These are phyloP conservation scores for Haliclystus octoradiatus DNA, from an alignment of 30 jellyfish, hydroid and myxozoan genomes.

Conservation along the genomic window DNA sequence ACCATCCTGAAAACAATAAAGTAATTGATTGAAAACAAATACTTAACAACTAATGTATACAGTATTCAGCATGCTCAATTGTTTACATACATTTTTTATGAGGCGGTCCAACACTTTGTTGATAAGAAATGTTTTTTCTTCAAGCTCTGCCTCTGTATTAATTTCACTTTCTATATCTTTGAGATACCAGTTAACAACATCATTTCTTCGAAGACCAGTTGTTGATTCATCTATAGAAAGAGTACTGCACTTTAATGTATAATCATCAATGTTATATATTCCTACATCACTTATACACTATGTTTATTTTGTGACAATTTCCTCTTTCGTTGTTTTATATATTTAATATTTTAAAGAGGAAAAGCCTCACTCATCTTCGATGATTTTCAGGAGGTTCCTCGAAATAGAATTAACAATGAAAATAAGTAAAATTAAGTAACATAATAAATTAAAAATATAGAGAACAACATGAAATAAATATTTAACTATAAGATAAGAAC, in stretches of 20 bases:
- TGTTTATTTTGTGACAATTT: too few relatives aligned
- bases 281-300: too few relatives aligned
- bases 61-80: neutral
- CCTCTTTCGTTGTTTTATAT: neutral
- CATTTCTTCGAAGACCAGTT: constrained; percentile 53
- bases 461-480: too few relatives aligned
- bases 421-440: too few relatives aligned
- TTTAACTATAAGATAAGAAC: too few relatives aligned
- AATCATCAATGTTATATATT: too few relatives aligned
- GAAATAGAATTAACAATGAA: too few relatives aligned
- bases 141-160: constrained; percentile 81
- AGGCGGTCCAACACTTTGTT: constrained; percentile 68
- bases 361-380: neutral
- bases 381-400: too few relatives aligned
- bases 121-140: constrained; percentile 76
- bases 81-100: constrained; percentile 38
- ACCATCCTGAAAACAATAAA: constrained; percentile 55
- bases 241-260: too few relatives aligned
- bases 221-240: neutral
- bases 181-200: constrained; percentile 90
- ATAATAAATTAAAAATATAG: too few relatives aligned
- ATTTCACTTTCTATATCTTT: constrained; percentile 84
- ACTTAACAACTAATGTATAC: neutral
- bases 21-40: neutral
- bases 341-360: neutral